Percentiles rank a stretch among this genome's conserved stretches.
Evolutionary conservation across 2,113 vertebrate genomes (phyloP).

Genomic region (Urocitellus parryii): DNA sequence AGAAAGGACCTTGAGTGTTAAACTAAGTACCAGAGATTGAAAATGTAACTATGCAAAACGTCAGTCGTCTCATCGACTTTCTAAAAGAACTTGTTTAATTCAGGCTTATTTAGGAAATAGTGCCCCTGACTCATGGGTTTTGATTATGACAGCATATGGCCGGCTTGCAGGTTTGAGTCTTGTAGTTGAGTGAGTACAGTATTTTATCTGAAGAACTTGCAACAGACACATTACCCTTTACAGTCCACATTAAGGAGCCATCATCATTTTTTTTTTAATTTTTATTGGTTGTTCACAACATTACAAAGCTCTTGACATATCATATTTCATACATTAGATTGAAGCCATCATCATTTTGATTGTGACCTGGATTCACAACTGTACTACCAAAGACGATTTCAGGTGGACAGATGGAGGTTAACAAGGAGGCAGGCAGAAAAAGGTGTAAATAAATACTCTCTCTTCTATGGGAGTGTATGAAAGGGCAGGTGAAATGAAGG

Average conservation of each 20-base stretch:
- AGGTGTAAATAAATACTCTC: too few relatives aligned
- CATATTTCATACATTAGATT: too few relatives aligned
- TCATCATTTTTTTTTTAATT: conserved; percentile 64
- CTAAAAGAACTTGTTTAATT: conserved; percentile 1
- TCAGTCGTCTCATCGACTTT: not conserved
- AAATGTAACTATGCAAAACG: not conserved
- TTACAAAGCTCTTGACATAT: too few relatives aligned
- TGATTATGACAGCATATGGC: not conserved
- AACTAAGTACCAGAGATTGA: conserved; percentile 7
- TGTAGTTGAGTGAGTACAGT: not conserved
- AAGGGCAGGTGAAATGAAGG: conserved; percentile 11
- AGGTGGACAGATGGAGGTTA: conserved; percentile 52
- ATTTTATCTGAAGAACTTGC: conserved; percentile 28
- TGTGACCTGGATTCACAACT: conserved; percentile 63
- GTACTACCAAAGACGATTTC: conserved; percentile 12
- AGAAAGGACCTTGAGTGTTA: conserved; percentile 33
- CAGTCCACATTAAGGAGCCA: not conserved
- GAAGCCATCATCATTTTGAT: conserved; percentile 52
- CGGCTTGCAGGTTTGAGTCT: not conserved
- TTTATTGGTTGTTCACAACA: too few relatives aligned
- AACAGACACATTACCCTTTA: conserved; percentile 8
- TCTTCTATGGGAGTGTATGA: conserved; percentile 42
- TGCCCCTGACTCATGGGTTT: not conserved
- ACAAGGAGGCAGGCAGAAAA: not conserved
- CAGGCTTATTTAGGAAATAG: not conserved